Evolutionary conservation across 2,113 vertebrate genomes (phyloP).

Genomic region (Montifringilla adamsi): DNA sequence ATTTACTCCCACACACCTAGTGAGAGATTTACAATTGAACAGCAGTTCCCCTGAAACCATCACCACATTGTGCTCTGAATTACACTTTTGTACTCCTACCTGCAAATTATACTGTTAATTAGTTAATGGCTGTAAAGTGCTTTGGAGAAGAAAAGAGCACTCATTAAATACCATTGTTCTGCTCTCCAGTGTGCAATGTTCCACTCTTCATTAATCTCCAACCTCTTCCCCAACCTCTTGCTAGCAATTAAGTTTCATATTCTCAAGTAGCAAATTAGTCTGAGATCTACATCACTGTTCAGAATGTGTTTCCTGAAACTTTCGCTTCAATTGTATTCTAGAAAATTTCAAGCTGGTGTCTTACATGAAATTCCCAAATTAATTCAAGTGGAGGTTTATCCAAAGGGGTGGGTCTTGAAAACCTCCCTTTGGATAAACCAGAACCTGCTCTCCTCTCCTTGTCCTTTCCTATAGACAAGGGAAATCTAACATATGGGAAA

Average conservation of each 20-base stretch:
- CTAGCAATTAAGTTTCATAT: slow-evolving; percentile 42
- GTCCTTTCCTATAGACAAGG: background rate
- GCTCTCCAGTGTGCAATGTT: background rate
- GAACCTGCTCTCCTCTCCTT: background rate
- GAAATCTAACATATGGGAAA: background rate
- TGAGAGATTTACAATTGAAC: slow-evolving; percentile 59
- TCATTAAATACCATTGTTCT: slow-evolving; percentile 54
- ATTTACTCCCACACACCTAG: slow-evolving; percentile 52
- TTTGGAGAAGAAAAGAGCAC: slow-evolving; percentile 42
- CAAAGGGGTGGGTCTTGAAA: background rate
- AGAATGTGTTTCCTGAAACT: background rate
- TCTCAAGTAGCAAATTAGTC: slow-evolving; percentile 41
- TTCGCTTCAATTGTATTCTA: background rate
- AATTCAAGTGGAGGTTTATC: too few species aligned
- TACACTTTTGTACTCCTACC: slow-evolving; percentile 27
- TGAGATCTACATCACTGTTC: background rate
- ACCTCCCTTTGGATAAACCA: background rate
- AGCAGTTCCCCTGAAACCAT: slow-evolving; percentile 21
- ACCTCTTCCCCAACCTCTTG: background rate
- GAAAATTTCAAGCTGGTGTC: background rate
- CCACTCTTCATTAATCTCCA: slow-evolving; percentile 25
- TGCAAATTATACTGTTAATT: slow-evolving; percentile 63
- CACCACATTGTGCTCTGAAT: slow-evolving; percentile 10
- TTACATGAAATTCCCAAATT: background rate
- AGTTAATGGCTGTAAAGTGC: slow-evolving; percentile 56